phyloP scores from a whole-genome alignment of 2,888 invertebrate genomes.

The Agonopterix subpropinquella region DNA sequence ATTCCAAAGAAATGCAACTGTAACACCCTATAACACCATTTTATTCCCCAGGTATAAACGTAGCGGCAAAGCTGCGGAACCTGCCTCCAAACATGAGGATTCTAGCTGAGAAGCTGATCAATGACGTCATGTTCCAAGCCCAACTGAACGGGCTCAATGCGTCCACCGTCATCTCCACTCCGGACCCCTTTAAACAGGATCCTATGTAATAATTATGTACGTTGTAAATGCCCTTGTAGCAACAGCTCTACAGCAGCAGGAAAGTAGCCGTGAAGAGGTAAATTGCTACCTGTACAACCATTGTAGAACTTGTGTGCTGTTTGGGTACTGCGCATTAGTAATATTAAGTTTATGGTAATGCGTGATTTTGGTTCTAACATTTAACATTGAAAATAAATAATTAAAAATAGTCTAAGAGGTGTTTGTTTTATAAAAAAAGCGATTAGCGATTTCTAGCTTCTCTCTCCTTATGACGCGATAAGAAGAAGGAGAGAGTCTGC shows the following conservation, averaged over 20 bases:
- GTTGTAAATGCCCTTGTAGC: too few species aligned
- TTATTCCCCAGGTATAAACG: constrained; percentile 47
- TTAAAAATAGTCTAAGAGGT: too few species aligned
- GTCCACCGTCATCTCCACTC: constrained; percentile 37
- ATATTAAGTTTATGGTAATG: too few species aligned
- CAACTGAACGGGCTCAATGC: constrained; percentile 50
- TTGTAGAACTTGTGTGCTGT: neutral
- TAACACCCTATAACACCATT: neutral
- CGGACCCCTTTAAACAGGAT: constrained; percentile 41
- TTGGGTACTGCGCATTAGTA: neutral
- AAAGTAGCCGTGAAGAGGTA: too few species aligned
- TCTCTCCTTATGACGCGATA: too few species aligned
- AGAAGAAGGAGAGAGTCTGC: too few species aligned
- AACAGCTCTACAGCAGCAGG: too few species aligned
- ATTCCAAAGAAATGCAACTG: neutral
- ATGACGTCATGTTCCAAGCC: constrained; percentile 60
- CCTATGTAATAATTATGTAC: constrained; percentile 1
- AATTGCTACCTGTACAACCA: too few species aligned
- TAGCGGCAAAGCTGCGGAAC: constrained; percentile 61
- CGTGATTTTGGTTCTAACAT: neutral
- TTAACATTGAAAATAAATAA: too few species aligned
- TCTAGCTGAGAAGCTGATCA: constrained; percentile 59
- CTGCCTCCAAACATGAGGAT: constrained; percentile 52
- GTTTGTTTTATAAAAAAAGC: too few species aligned
- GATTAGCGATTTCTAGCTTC: too few species aligned